Conservation (phyloP, 2,797 vertebrate genomes). For the Gambelia wislizenii region DNA sequence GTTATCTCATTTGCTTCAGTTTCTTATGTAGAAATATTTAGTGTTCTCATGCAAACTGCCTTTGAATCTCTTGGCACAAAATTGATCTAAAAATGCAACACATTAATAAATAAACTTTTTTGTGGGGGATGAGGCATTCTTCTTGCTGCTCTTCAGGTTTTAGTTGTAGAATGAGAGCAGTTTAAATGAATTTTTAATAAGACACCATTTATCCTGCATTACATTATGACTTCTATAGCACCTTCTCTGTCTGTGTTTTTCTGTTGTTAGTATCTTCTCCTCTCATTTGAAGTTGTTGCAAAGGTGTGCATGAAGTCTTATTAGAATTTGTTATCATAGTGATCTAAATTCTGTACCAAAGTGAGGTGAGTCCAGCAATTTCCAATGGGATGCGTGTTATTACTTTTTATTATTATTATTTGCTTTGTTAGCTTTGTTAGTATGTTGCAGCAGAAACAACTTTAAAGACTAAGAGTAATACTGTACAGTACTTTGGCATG, state of each 20-base stretch:
- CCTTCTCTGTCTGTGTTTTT: neutral
- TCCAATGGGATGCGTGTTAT: neutral
- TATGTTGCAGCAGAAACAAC: neutral
- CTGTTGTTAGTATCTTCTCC: constrained; percentile 19
- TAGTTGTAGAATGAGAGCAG: neutral
- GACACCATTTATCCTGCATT: neutral
- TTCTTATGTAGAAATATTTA: neutral
- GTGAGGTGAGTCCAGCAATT: neutral
- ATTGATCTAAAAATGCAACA: neutral
- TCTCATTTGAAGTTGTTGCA: neutral
- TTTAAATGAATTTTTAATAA: neutral
- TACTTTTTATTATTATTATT: no score
- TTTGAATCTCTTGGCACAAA: neutral
- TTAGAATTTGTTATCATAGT: neutral
- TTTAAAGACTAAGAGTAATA: neutral
- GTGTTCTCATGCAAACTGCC: neutral
- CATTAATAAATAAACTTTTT: neutral
- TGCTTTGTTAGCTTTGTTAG: neutral
- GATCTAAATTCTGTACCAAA: neutral
- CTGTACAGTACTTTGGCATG: no score
- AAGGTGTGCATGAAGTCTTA: neutral
- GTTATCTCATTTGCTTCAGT: no score
- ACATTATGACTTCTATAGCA: neutral
- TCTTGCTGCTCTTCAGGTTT: neutral
- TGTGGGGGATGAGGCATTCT: neutral